Percentiles rank a stretch among this genome's conserved stretches.
Conservation (phyloP, 2,113 vertebrate species). For the Phylloscopus trochilus region DNA sequence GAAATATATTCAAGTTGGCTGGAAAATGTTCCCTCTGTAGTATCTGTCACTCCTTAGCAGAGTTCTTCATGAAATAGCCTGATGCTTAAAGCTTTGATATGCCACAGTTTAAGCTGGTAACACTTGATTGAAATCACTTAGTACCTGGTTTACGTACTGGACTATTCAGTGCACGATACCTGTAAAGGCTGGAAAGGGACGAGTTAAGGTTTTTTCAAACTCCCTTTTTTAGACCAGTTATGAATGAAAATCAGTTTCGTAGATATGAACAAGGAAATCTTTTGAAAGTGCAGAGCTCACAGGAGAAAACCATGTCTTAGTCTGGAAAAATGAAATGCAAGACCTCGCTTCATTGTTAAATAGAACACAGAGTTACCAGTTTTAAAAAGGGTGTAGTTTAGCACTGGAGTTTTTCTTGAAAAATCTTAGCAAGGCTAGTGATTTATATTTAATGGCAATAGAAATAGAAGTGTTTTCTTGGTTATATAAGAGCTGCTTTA, state of each 20-base stretch:
- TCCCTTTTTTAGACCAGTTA: background rate
- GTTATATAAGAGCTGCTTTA: background rate
- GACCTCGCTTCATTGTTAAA: background rate
- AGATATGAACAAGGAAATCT: background rate
- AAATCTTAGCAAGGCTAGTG: background rate
- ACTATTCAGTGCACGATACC: background rate
- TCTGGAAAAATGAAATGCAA: background rate
- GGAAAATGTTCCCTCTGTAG: background rate
- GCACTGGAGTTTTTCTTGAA: background rate
- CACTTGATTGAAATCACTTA: fast-evolving
- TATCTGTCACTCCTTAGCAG: background rate
- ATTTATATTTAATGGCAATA: background rate
- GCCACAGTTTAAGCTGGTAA: background rate
- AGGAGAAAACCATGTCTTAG: background rate
- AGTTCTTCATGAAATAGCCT: background rate
- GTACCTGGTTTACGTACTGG: background rate
- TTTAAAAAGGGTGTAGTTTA: background rate
- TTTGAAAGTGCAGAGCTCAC: background rate
- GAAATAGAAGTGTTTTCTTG: background rate
- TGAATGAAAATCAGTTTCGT: background rate
- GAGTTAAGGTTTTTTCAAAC: background rate
- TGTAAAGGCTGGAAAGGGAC: background rate
- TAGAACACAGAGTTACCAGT: background rate
- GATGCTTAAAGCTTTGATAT: background rate
- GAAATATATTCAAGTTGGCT: background rate